These are phyloP conservation scores for Corydoras sp. DNA, from an alignment of 2,113 vertebrate species.

Conservation along the genomic window DNA sequence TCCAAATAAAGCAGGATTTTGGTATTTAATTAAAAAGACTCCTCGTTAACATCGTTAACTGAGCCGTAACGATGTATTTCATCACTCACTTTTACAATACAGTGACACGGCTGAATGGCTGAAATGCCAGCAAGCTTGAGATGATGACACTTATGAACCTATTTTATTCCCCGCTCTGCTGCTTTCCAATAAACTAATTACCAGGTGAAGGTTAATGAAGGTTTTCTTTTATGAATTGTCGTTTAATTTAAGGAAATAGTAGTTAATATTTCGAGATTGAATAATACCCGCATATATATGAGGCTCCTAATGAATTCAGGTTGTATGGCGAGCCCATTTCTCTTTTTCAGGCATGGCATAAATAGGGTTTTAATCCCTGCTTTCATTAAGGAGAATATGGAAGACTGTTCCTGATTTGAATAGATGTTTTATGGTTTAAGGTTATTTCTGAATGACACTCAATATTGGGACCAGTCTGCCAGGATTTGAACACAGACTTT, in stretches of 20 bases:
- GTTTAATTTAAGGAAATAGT: not conserved
- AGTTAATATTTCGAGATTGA: too few relatives aligned
- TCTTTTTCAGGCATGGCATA: too few relatives aligned
- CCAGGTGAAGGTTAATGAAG: conserved; percentile 22
- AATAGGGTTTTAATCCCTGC: too few relatives aligned
- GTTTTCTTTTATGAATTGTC: not conserved
- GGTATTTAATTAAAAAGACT: conserved; percentile 21
- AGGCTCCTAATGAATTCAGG: too few relatives aligned
- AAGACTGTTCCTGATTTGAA: too few relatives aligned
- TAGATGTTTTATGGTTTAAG: too few relatives aligned
- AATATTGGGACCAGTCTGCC: too few relatives aligned
- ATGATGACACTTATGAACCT: conserved; percentile 1
- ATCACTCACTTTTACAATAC: conserved; percentile 10
- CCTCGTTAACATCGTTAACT: conserved; percentile 16
- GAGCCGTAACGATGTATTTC: conserved; percentile 8
- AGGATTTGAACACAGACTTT: too few relatives aligned
- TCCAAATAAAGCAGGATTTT: conserved; percentile 20
- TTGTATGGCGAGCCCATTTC: too few relatives aligned
- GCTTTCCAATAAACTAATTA: conserved; percentile 26
- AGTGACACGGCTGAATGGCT: not conserved
- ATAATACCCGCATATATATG: too few relatives aligned
- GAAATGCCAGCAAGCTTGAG: conserved; percentile 6
- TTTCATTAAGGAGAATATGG: too few relatives aligned
- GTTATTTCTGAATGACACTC: too few relatives aligned
- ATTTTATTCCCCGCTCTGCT: not conserved